Base-by-base conservation (phyloP, 2,888 invertebrate genomes). In the Anaspis maculata region DNA sequence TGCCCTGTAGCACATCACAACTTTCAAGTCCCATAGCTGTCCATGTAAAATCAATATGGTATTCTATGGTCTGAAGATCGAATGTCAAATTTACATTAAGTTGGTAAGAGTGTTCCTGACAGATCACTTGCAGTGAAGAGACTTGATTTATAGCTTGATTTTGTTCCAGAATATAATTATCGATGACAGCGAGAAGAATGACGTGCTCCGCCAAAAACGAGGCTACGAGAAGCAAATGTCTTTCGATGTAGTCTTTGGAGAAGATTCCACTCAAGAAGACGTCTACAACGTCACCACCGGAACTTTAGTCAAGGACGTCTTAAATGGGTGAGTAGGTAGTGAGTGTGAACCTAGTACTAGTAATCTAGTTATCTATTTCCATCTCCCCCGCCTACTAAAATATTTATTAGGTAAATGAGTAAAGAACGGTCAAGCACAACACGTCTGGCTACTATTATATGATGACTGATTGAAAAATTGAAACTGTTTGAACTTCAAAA, bases 241-340 rank as follows among this genome's bases (percentile, higher is more conserved):
- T 2, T 96, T 90, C 62, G 95, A 96, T 61, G 73, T 80, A 31
- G 89, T 89, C 5, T 92, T 95, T 59, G 85, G 83, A 30, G 91
- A 91, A 58, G 77, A 80, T 42, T 80, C 89, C 13, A 78, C 83
- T 1, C 92, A 92, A 74, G 90, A 88, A 65, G 61, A 84, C 30
- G 90, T 96, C 0, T 96, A 95, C 65, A 79, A 81, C 39, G 76
- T 79, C 3, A 91, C 94, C 1, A 87, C 92, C 13, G 83, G 83
- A 30, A 77, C 83, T 11, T 70, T 96, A 11, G 89, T 96, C 2
- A 79, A 80, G 25, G 89, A 87, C 54, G 87, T 96, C 1, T 70
- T 95, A 15, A 74, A 60, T 43, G 66, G 66, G 66, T 64, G 48
- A 61, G 54, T 27, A n/a, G 26, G 5, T 9, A 19, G 5, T 19